Base-by-base conservation (phyloP, 2,797 vertebrate species). In the Neosilurus mollespiculum region DNA sequence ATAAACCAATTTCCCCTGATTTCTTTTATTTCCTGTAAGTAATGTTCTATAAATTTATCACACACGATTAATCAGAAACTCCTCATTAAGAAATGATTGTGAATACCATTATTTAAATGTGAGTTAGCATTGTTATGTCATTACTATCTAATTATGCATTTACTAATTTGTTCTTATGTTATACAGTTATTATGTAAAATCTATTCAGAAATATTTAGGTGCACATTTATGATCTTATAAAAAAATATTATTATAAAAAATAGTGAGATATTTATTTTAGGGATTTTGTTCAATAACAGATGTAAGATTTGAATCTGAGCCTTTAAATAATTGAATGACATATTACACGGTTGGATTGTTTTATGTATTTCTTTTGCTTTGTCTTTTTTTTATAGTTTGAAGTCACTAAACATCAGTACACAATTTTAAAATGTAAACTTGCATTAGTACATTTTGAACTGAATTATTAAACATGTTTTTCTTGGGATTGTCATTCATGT, bases 51-150 rank as follows among this genome's bases (percentile, higher is more conserved):
- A 53, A 61, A 83, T 18, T 72, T 71, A 30, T 56, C 34, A 20
- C 12, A 16, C 37, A 43, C 16, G 9, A 11, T 61, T 54, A 89
- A 87, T 87, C 87, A 82, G 88, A 85, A 87, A 88, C 89, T 83
- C 58, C 1, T 51, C 54, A 10, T 26, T 26, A 18, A 81, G 59
- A 26, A 64, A 64, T 11, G 9, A 64, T 12, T 30, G 59, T 15
- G 22, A 9, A 30, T 20, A 12, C 7, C 24, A 6, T 3, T 43
- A 43, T 43, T 43, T 8, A 43, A 43, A 5, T 43, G 43, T 43
- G 8, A 5, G 4, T 5, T 43, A 43, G 8, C 8, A 43, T 43
- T 43, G 43, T 43, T 8, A 43, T 43, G 43, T 43, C 8, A 43
- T 43, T 43, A 43, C 43, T 43, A 43, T 43, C 3, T 43, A 5